Conservation (phyloP, 2,888 invertebrate genomes). For the Tenthredo distinguenda region DNA sequence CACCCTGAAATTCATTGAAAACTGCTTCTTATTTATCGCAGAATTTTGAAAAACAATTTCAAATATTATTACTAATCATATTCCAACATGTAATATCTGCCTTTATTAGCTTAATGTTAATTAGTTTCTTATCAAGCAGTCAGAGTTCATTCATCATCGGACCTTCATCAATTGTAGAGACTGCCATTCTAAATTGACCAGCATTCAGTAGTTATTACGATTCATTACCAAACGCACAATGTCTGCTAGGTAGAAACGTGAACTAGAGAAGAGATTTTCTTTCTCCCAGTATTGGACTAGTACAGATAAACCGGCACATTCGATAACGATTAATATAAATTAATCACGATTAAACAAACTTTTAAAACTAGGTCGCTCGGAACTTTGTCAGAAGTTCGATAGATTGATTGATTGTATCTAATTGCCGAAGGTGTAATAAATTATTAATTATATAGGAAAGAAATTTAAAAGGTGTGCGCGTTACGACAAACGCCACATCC, state of each 20-base stretch:
- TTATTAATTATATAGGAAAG: slow-evolving; percentile 45
- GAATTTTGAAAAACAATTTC: too few relatives aligned
- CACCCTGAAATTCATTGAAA: slow-evolving; percentile 6
- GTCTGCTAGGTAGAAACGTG: not conserved
- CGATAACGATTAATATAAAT: slow-evolving; percentile 37
- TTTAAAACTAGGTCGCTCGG: slow-evolving; percentile 39
- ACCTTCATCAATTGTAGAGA: not conserved
- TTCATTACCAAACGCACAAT: not conserved
- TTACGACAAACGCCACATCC: slow-evolving; percentile 99
- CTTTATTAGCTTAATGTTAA: not conserved
- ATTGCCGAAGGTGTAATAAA: slow-evolving; percentile 36
- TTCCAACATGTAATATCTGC: not conserved
- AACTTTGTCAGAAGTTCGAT: slow-evolving; percentile 9
- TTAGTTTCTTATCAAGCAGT: slow-evolving; percentile 13
- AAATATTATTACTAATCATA: not conserved
- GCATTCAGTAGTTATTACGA: not conserved
- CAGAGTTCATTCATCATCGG: not conserved
- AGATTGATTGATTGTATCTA: slow-evolving; percentile 1
- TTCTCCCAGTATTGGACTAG: slow-evolving; percentile 37
- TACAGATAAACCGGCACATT: slow-evolving; percentile 42
- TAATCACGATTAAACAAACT: slow-evolving; percentile 24
- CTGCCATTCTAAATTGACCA: not conserved
- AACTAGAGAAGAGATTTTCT: slow-evolving; percentile 8
- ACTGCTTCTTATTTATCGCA: not conserved
- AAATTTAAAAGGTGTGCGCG: slow-evolving; percentile 90